phyloP scores from a whole-genome alignment of 2,888 invertebrate genomes.

The Parnassius glacialis region DNA sequence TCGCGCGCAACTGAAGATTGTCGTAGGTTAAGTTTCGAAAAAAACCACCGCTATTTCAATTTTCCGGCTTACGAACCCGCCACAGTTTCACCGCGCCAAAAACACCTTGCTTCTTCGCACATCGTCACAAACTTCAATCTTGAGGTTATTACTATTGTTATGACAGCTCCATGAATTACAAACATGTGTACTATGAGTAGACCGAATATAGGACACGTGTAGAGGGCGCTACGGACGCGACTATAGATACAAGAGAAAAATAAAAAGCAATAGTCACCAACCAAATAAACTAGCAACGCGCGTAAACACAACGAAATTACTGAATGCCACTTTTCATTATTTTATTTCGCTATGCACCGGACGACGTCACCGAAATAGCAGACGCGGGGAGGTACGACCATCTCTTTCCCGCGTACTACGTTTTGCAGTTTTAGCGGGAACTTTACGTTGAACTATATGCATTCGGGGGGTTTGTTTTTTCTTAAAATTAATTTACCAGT shows the following conservation, averaged over 20 bases:
- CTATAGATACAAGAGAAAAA: slow-evolving; percentile 44
- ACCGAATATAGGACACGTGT: slow-evolving; percentile 42
- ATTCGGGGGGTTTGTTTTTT: slow-evolving; percentile 51
- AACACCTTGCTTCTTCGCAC: slow-evolving; percentile 46
- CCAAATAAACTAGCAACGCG: slow-evolving; percentile 77
- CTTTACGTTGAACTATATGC: slow-evolving; percentile 60
- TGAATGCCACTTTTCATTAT: slow-evolving; percentile 79
- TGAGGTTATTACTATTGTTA: slow-evolving; percentile 53
- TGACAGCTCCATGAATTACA: slow-evolving; percentile 64
- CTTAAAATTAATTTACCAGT: slow-evolving; percentile 36
- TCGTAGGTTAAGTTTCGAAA: slow-evolving; percentile 76
- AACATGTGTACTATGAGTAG: slow-evolving; percentile 47
- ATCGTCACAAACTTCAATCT: slow-evolving; percentile 33
- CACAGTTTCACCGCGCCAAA: slow-evolving; percentile 58
- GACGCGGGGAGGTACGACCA: slow-evolving; percentile 52
- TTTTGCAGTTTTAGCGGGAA: slow-evolving; percentile 43
- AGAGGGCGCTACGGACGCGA: slow-evolving; percentile 62
- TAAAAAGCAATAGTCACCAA: slow-evolving; percentile 49
- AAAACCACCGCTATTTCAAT: slow-evolving; percentile 64
- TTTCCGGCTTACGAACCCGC: slow-evolving; percentile 62
- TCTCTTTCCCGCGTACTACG: slow-evolving; percentile 62
- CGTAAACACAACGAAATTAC: slow-evolving; percentile 80
- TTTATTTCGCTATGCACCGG: slow-evolving; percentile 76
- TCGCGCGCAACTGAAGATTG: slow-evolving; percentile 78
- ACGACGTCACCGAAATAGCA: slow-evolving; percentile 72